Base-by-base conservation (phyloP, 2,888 invertebrate genomes). In the Ormia ochracea region DNA sequence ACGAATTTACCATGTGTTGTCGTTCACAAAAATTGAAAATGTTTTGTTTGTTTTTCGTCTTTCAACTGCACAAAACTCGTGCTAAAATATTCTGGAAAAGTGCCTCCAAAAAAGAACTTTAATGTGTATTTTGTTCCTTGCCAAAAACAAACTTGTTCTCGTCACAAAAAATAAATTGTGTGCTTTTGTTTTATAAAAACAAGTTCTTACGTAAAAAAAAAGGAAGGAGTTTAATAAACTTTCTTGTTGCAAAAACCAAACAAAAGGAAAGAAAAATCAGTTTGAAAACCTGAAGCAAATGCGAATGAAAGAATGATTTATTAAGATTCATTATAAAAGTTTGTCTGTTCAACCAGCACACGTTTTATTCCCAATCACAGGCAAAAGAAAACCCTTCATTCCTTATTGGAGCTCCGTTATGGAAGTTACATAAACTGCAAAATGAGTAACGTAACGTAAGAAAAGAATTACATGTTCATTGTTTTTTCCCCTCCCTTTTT, bases 151-250 rank as follows among this genome's bases (percentile, higher is more conserved):
- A 77, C 76, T 70, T 48, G 76, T 77, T 69, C 63, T 63, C 58
- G 21, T 33, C 54, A 28, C 31, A 48, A 65, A 33, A 66, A 31
- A 50, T 12, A 41, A 33, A 52, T 43, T 12, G n/a, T 58, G 21
- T 50, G 41, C 48, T 66, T 21, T 43, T 48, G 26, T 68, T 68
- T 59, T 52, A 52, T 21, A 36, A 36, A 70, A 77, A 77, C 76
- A 70, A 70, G 69, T 77, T 70, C 76, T 70, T 69, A 58, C 72
- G 61, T 54, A 54, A 54, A 74, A 61, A 63, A n/a, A n/a, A 48
- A 56, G 48, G 56, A 65, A 65, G 72, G 72, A 80, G 80, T 80
- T 80, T 80, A 80, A 80, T 80, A 80, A 80, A 80, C 80, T 80
- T 73, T 80, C 61, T 52, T 61, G 41, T 10, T 14, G 65, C 36